Base-by-base conservation (phyloP, 2,113 vertebrate species). In the Collichthys lucidus region DNA sequence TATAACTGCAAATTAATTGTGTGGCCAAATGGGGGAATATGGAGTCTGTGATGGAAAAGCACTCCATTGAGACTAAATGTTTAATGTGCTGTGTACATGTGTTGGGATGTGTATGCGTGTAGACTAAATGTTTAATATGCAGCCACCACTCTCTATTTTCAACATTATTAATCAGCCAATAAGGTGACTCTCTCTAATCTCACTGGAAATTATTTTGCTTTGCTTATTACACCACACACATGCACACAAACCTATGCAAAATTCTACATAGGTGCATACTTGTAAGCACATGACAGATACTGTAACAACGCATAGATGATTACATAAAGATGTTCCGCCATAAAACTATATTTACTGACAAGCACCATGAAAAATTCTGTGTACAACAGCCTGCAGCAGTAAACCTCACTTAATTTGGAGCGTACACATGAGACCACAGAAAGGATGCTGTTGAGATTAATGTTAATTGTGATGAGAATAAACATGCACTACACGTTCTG, bases 151-250 rank as follows among this genome's bases (percentile, higher is more conserved):
- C 73, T 86, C 44, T 52, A 82, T 85, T 86, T 86, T 79, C 71
- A 80, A 84, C 82, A 89, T 87, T 86, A 88, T 88, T 83, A 80
- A 90, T 88, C 78, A 88, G 76, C 68, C 79, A 86, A 80, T 83
- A 80, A 75, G 56, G 62, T 77, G 73, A 52, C 17, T 69, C 47
- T 68, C 49, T 46, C 17, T 82, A 47, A 81, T 79, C 70, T 81
- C 63, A 78, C 16, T 70, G 62, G 77, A 77, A 64, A 67, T 83
- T 57, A 76, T 73, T 22, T 64, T 42, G 2, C 61, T 50, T 44
- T 77, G 53, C 62, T 9, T 49, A 72, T 49, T 77, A 24, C 49
- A 65, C 29, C 16, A 26, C 3, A 60, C 35, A n/a, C n/a, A n/a
- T n/a, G 46, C 42, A 42, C 24, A 64, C 35, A 12, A 12, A 44